These are phyloP conservation scores for Drosophila barbarae DNA, from an alignment of 2,888 invertebrate species.

Conservation along the genomic window DNA sequence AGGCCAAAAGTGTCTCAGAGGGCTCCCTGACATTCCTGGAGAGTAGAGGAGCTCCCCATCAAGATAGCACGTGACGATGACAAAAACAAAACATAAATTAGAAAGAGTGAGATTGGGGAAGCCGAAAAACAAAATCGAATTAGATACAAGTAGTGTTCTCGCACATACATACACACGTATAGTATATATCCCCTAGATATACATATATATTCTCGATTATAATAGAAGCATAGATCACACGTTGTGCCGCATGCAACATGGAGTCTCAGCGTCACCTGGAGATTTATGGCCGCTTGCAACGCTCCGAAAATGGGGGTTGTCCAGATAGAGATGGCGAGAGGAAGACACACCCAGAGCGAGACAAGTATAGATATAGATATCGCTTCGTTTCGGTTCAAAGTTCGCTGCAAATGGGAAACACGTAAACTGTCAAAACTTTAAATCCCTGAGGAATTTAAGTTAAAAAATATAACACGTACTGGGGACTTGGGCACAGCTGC, in stretches of 20 bases:
- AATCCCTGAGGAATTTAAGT: slow-evolving; percentile 78
- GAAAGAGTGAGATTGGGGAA: slow-evolving; percentile 27
- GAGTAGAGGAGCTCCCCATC: slow-evolving; percentile 5
- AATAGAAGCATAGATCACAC: slow-evolving; percentile 78
- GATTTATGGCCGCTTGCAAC: slow-evolving; percentile 77
- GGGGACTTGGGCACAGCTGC: slow-evolving; percentile 62
- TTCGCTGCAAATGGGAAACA: slow-evolving; percentile 72
- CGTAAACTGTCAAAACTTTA: slow-evolving; percentile 76
- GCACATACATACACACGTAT: slow-evolving; percentile 40
- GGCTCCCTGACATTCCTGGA: slow-evolving; percentile 39
- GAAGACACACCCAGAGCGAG: slow-evolving; percentile 35
- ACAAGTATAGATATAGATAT: slow-evolving; percentile 14
- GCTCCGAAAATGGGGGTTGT: slow-evolving; percentile 61
- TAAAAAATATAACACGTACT: slow-evolving; percentile 74
- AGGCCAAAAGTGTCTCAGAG: slow-evolving; percentile 2
- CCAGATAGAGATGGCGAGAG: not conserved
- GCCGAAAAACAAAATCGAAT: slow-evolving; percentile 54
- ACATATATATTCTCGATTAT: slow-evolving; percentile 58
- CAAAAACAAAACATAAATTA: slow-evolving; percentile 69
- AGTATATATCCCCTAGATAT: slow-evolving; percentile 8
- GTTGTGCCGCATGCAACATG: slow-evolving; percentile 77
- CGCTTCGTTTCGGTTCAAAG: slow-evolving; percentile 63
- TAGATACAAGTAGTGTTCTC: slow-evolving; percentile 60
- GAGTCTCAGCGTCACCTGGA: slow-evolving; percentile 76
- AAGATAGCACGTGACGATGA: slow-evolving; percentile 47